Percentiles rank a stretch among this genome's conserved stretches.
Conservation (phyloP, 2,888 invertebrate species). For the Acrobasis suavella region DNA sequence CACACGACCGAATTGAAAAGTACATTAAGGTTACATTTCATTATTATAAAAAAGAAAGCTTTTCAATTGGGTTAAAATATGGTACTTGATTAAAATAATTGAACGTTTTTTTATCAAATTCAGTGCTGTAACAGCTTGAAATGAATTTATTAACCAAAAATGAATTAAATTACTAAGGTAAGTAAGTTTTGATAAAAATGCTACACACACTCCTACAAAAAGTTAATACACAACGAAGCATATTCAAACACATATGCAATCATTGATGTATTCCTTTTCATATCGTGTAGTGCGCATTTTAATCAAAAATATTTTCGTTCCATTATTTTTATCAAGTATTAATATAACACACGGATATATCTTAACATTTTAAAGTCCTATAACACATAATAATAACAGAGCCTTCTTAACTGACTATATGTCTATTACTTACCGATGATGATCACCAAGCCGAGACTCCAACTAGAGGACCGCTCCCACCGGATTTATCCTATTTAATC, state of each 20-base stretch:
- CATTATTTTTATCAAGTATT: constrained; percentile 1
- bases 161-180: neutral
- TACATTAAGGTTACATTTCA: neutral
- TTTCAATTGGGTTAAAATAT: constrained; percentile 19
- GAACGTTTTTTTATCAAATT: neutral
- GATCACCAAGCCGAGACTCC: neutral
- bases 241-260: neutral
- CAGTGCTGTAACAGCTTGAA: too few relatives aligned
- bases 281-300: neutral
- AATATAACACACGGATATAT: neutral
- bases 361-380: neutral
- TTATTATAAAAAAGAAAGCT: neutral
- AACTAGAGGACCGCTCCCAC: neutral
- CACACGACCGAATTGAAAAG: constrained; percentile 23
- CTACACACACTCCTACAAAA: neutral
- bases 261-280: constrained; percentile 1
- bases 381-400: constrained; percentile 20
- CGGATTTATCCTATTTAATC: neutral
- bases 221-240: neutral
- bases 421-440: constrained; percentile 26
- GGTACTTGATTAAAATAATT: constrained; percentile 3
- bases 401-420: constrained; percentile 29
- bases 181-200: constrained; percentile 5
- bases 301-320: constrained; percentile 2
- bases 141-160: too few relatives aligned